Evolutionary conservation across 2,888 invertebrate genomes (phyloP), one percentile per base, ranked within the genome.

Genomic region (Pterostichus niger): DNA sequence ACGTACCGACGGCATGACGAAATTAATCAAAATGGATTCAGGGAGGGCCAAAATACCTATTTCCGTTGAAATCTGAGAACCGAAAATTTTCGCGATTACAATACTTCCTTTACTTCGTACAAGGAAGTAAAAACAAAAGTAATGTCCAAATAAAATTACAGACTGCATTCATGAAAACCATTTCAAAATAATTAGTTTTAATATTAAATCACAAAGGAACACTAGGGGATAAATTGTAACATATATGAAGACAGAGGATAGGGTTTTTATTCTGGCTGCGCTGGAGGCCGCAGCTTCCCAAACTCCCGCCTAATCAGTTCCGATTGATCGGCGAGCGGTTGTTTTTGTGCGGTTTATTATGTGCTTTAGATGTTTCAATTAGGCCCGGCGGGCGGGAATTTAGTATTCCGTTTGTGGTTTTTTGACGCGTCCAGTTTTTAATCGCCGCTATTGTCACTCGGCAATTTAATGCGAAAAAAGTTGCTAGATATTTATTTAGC

Each of bases 311-410:
- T 75, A 75, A 75, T 75, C 33, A 75, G 31, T 49, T 31, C 10
- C 75, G 54, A 75, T 54, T 75, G 75, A 75, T 75, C 52, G 54
- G 4, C 52, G n/a, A 75, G 31, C 52, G 52, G 31, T 11, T 13
- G 49, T 75, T 75, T 75, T 75, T 75, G 5, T 52, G 9, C 52
- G 52, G 52, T 75, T 52, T 75, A 75, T 54, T 54, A 54, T n/a
- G 75, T 71, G 68, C 68, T 71, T 71, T 71, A 44, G 54, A 75
- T 75, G 75, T 75, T 75, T 75, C 75, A 75, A 75, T 75, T 75
- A 75, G 9, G 46, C 40, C 46, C 71, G 44, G 40, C 71, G 40
- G 44, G 71, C 71, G 73, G 33, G 54, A 49, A 75, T 75, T 75
- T 52, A 33, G 75, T 75, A 75, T 75, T 75, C 75, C 13, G 52